Base-by-base conservation (phyloP, 35 echinoderm and acorn worm genomes). In the Stichopus chloronotus region DNA sequence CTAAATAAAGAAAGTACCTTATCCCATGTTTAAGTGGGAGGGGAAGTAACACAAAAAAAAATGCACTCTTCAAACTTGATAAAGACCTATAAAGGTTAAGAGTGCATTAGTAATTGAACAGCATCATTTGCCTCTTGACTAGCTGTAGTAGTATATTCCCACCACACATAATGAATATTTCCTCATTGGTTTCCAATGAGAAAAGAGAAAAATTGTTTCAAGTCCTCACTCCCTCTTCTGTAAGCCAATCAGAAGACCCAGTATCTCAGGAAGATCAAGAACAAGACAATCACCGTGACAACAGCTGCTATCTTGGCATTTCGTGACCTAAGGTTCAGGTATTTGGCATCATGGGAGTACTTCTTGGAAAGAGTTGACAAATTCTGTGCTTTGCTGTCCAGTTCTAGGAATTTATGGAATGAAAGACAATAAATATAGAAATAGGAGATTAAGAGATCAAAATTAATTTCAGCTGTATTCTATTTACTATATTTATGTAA, bases 271-370 rank as follows among this genome's bases (percentile, higher is more conserved):
- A 94, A 99, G 22, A 99, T 90, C 57, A 99, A 92, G 60, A 99
- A 96, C 60, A 96, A 82, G 55, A 96, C 93, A 59, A 99, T 86
- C 52, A 99, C 87, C 17, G 86, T 94, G 8, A 94, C 87, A n/a
- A 94, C 94, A 23, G 97, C 97, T 60, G 95, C 97, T 43, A 99
- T 99, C 86, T 99, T 99, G 83, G 97, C 97, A 80, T 99, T 96
- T 58, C 95, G 90, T 88, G 97, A 99, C 85, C 97, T 71, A 5
- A 96, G 92, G 90, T 99, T 99, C 30, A 99, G 94, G 59, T 92
- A 94, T 91, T 96, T 99, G 21, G 97, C 97, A 76, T 99, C 95
- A 90, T 96, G 93, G 78, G 89, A 93, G 94, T 99, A 99, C 74
- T 99, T 96, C 90, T 99, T 91, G 72, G 97, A 99, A 43, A 96